Evolutionary conservation across 2,888 invertebrate species (phyloP).

Genomic region (Epistrophe grossulariae): DNA sequence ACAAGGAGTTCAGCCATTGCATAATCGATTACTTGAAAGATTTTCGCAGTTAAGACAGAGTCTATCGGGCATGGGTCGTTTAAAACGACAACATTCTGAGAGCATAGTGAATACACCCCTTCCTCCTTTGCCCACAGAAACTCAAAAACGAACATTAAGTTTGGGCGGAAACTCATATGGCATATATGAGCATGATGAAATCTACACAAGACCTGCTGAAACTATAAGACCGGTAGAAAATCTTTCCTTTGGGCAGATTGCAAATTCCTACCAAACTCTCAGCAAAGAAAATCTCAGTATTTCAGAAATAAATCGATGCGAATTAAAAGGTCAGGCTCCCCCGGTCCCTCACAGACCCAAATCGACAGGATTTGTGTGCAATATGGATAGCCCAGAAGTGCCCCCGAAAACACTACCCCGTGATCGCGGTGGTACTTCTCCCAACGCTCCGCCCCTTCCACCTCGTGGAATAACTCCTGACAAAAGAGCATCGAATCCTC

Average conservation of each 20-base stretch:
- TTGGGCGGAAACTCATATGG: slow-evolving; percentile 85
- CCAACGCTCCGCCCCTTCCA: slow-evolving; percentile 90
- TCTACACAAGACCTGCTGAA: slow-evolving; percentile 89
- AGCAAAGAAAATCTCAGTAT: slow-evolving; percentile 81
- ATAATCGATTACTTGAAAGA: slow-evolving; percentile 93
- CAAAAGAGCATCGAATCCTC: slow-evolving; percentile 83
- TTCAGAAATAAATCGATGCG: slow-evolving; percentile 64
- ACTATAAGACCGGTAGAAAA: slow-evolving; percentile 81
- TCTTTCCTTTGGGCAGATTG: slow-evolving; percentile 56
- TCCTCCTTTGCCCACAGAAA: slow-evolving; percentile 90
- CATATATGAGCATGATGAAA: slow-evolving; percentile 87
- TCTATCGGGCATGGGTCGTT: slow-evolving; percentile 86
- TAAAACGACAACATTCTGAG: slow-evolving; percentile 89
- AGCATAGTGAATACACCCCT: slow-evolving; percentile 94
- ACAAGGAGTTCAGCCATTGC: slow-evolving; percentile 94
- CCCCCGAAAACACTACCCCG: slow-evolving; percentile 83
- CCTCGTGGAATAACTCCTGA: slow-evolving; percentile 88
- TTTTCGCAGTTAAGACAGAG: slow-evolving; percentile 93
- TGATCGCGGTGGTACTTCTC: slow-evolving; percentile 84
- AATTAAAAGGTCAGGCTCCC: slow-evolving; percentile 83
- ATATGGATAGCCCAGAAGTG: slow-evolving; percentile 83
- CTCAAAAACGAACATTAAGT: slow-evolving; percentile 84
- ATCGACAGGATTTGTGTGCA: slow-evolving; percentile 85
- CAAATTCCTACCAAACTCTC: slow-evolving; percentile 82
- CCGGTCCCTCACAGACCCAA: slow-evolving; percentile 87